A percentile compares a stretch with the other conserved stretches of the same genome.
Conservation (phyloP, 2,888 invertebrate genomes). For the Ennomos quercinarius region DNA sequence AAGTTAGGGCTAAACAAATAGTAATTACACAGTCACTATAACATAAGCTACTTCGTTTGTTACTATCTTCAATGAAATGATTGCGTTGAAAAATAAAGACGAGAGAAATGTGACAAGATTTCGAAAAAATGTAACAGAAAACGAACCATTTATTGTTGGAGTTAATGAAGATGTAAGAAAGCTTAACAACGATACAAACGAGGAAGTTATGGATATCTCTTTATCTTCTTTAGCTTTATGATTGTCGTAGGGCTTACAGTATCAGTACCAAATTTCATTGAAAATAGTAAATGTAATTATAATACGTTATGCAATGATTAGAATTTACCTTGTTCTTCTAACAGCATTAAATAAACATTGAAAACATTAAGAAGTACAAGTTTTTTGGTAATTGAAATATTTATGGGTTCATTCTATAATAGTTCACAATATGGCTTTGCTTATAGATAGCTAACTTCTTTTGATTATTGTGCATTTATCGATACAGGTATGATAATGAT, state of each 20-base stretch:
- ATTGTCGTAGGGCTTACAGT: too few species aligned
- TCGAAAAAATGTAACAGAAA: too few species aligned
- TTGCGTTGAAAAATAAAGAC: background rate
- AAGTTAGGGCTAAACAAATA: conserved; percentile 22
- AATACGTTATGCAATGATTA: conserved; percentile 28
- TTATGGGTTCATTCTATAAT: conserved; percentile 11
- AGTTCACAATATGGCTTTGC: conserved; percentile 9
- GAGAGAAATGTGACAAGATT: background rate
- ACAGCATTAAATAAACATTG: conserved; percentile 35
- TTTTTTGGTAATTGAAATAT: conserved; percentile 16
- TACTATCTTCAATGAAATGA: conserved; percentile 26
- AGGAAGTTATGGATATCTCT: background rate
- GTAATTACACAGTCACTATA: conserved; percentile 28
- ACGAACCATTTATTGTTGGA: too few species aligned
- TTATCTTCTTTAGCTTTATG: too few species aligned
- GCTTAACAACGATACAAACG: background rate
- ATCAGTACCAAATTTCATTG: conserved; percentile 9
- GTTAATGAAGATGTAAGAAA: too few species aligned
- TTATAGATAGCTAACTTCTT: too few species aligned
- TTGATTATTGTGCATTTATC: too few species aligned
- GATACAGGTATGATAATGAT: too few species aligned
- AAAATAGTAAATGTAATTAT: conserved; percentile 22
- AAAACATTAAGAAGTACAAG: conserved; percentile 33
- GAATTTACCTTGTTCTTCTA: conserved; percentile 36
- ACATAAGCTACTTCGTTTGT: conserved; percentile 20